These are phyloP conservation scores for Ceratosolen fusciceps DNA, from an alignment of 1,140 invertebrate genomes.

Conservation along the genomic window DNA sequence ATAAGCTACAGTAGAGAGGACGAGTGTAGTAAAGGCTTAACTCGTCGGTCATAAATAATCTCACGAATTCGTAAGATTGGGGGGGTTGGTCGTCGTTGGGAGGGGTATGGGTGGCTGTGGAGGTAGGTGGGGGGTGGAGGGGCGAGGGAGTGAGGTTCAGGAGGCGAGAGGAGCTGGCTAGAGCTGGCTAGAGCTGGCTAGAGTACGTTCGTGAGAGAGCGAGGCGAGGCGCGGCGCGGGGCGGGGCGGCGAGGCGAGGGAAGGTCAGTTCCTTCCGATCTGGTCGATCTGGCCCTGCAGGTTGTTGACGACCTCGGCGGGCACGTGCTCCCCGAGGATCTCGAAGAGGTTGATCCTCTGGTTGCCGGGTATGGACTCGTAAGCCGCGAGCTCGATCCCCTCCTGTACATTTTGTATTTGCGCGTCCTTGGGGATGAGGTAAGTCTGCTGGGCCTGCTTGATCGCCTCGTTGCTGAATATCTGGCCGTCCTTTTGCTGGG, in stretches of 20 bases:
- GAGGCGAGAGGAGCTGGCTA: too few relatives aligned
- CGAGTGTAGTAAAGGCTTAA: conserved; percentile 1
- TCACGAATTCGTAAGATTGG: background rate
- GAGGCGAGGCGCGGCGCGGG: background rate
- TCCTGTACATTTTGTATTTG: conserved; percentile 88
- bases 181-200: background rate
- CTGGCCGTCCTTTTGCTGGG: conserved; percentile 81
- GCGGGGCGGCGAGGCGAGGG: background rate
- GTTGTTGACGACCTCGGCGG: conserved; percentile 88
- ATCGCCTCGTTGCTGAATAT: conserved; percentile 89
- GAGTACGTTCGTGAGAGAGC: background rate
- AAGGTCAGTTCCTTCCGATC: conserved; percentile 75
- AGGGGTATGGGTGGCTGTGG: too few relatives aligned
- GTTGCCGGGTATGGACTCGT: conserved; percentile 86
- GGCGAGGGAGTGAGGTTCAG: background rate
- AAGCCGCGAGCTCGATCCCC: conserved; percentile 85
- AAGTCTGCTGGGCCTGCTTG: conserved; percentile 85
- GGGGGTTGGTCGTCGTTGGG: background rate
- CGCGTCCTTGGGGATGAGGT: conserved; percentile 87
- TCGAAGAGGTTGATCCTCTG: conserved; percentile 86
- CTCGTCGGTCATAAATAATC: conserved; percentile 33
- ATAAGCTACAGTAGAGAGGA: conserved; percentile 49
- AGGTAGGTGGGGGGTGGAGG: background rate
- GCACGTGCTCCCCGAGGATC: conserved; percentile 85
- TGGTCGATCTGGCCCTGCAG: conserved; percentile 85